Base-by-base conservation (phyloP, 1,140 invertebrate genomes). In the Drosophila orena region DNA sequence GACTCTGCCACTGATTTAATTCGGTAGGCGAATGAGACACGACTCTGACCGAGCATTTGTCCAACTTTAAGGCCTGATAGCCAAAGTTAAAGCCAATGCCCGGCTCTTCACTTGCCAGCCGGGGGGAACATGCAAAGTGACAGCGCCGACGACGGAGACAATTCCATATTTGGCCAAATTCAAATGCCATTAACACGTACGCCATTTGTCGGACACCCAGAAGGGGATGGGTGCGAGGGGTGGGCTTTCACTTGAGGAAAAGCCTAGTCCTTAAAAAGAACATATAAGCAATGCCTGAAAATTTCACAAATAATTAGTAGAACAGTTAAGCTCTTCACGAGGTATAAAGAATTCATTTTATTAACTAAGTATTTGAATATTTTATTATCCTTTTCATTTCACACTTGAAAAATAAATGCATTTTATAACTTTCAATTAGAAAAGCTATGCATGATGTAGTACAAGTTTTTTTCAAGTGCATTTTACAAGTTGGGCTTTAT, bases 121-220 rank as follows among this genome's bases (percentile, higher is more conserved):
- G 50, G 44, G 55, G 72, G 69, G 66, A 77, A 84, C 83, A 88
- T 88, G 83, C 83, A 88, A 88, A 88, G 79, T 89, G 83, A 89
- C 83, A 88, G 61, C 55, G 69, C 64, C 77, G 44, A 66, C 56
- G 57, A 47, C 46, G 49, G 53, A 75, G 73, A 81, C 83, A 69
- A 72, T 68, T 84, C 89, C 89, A 85, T 91, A 91, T 91, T 91
- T 91, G 89, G 89, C 62, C 75, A 91, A 91, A 91, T 89, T 85
- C 89, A 89, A 91, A 91, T 91, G 81, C 89, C 89, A 91, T 91
- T 91, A 91, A 91, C 89, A 91, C 89, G 85, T 91, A 85, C 90
- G 71, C 84, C 89, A 89, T 83, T 91, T 90, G 86, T 86, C 76
- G 71, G 70, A 30, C 61, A 55, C 44, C 52, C 57, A 34, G 34